These are phyloP conservation scores for Pogona vitticeps DNA, from an alignment of 2,113 vertebrate genomes.

Conservation along the genomic window DNA sequence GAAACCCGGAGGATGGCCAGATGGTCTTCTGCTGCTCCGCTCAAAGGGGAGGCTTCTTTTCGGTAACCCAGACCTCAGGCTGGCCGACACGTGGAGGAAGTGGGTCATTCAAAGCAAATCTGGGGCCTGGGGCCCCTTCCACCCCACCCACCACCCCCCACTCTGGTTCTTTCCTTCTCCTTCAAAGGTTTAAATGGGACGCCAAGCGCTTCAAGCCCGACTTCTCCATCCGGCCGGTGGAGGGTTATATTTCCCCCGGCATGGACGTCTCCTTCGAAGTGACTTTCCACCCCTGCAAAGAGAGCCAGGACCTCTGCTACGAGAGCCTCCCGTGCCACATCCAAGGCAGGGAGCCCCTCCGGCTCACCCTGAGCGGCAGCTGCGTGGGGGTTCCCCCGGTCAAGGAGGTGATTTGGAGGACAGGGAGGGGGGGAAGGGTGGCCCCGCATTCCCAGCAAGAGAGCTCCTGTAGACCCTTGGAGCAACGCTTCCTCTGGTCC, in stretches of 20 bases:
- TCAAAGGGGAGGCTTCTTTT: neutral
- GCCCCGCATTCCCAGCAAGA: too few relatives aligned
- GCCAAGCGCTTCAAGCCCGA: slow-evolving; percentile 73
- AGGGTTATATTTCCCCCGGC: slow-evolving; percentile 83
- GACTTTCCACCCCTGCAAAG: slow-evolving; percentile 78
- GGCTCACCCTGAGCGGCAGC: slow-evolving; percentile 80
- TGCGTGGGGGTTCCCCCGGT: slow-evolving; percentile 71
- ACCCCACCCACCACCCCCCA: too few relatives aligned
- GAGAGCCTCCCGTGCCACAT: slow-evolving; percentile 81
- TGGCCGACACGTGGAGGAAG: neutral
- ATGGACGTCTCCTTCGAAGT: slow-evolving; percentile 80
- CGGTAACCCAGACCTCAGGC: too few relatives aligned
- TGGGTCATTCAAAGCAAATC: neutral
- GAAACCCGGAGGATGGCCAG: neutral
- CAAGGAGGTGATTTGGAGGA: slow-evolving; percentile 76
- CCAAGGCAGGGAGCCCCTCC: slow-evolving; percentile 73
- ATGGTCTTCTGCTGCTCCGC: too few relatives aligned
- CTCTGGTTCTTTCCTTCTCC: too few relatives aligned
- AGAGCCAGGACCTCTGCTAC: slow-evolving; percentile 73
- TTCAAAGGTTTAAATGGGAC: slow-evolving; percentile 86
- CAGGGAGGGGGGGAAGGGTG: neutral
- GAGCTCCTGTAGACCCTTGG: too few relatives aligned
- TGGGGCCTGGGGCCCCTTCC: too few relatives aligned
- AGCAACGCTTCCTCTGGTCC: too few relatives aligned
- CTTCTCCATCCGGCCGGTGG: slow-evolving; percentile 79